These are phyloP conservation scores for Molossus molossus DNA, from an alignment of 2,797 vertebrate genomes.

Conservation along the genomic window DNA sequence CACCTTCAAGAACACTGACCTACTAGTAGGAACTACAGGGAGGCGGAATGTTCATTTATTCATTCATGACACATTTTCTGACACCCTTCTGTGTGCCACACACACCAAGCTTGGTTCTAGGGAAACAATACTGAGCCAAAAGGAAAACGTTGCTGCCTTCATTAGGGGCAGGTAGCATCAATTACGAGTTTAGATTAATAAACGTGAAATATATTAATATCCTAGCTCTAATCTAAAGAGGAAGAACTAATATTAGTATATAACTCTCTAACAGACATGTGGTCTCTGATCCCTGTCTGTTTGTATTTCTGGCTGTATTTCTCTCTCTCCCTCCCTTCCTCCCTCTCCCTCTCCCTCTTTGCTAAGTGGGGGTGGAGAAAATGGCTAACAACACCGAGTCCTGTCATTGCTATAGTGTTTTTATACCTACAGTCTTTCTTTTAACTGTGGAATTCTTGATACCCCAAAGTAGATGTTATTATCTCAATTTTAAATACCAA, in stretches of 20 bases:
- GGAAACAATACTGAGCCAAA: not conserved
- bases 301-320: not conserved
- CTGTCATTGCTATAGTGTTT: not conserved
- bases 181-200: constrained; percentile 31
- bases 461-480: not conserved
- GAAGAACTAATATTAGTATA: not conserved
- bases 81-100: not conserved
- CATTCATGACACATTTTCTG: not conserved
- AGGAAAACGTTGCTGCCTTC: not conserved
- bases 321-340: too few relatives aligned
- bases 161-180: not conserved
- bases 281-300: not conserved
- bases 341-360: not conserved
- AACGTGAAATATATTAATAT: not conserved
- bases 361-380: not conserved
- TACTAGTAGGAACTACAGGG: not conserved
- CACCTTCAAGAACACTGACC: not conserved
- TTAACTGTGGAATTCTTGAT: constrained; percentile 16
- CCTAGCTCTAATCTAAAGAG: not conserved
- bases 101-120: not conserved
- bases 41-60: not conserved
- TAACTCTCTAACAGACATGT: not conserved
- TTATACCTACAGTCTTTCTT: not conserved
- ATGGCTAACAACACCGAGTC: not conserved
- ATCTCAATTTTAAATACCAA: constrained; percentile 54